phyloP scores from a whole-genome alignment of 2,888 invertebrate genomes.

The Venusia cambrica region DNA sequence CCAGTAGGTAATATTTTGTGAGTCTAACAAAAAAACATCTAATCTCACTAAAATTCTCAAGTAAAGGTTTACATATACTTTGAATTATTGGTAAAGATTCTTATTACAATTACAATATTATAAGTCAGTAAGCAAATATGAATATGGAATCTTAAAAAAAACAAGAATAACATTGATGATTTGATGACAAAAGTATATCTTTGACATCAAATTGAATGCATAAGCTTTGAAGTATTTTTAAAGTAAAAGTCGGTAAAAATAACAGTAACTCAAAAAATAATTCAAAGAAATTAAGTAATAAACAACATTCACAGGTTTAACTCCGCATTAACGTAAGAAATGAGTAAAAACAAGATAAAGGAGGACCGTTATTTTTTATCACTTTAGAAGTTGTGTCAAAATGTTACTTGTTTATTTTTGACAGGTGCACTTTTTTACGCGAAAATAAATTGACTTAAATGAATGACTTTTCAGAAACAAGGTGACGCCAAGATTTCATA shows the following conservation, averaged over 20 bases:
- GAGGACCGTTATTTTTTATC: constrained; percentile 16
- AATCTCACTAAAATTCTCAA: too few species aligned
- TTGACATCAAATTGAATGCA: constrained; percentile 3
- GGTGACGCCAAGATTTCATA: constrained; percentile 16
- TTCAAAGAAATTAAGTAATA: constrained; percentile 31
- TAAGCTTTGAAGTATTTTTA: constrained; percentile 3
- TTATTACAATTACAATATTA: too few species aligned
- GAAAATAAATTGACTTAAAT: constrained; percentile 14
- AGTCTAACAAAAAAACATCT: constrained; percentile 4
- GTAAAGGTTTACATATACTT: too few species aligned
- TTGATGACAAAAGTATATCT: too few species aligned
- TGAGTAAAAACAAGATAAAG: constrained; percentile 26
- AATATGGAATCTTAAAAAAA: too few species aligned
- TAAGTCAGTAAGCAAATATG: too few species aligned
- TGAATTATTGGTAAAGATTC: too few species aligned
- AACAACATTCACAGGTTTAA: constrained; percentile 25
- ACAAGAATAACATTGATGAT: too few species aligned
- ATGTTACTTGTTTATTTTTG: constrained; percentile 18
- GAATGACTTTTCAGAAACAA: constrained; percentile 18
- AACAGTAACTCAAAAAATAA: constrained; percentile 19
- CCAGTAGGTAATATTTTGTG: constrained; percentile 12
- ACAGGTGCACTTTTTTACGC: constrained; percentile 9
- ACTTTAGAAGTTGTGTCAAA: constrained; percentile 19
- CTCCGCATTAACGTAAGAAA: constrained; percentile 23
- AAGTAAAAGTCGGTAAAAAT: constrained; percentile 21